These are phyloP conservation scores for Oreochromis spilurus DNA, from an alignment of 2,113 vertebrate genomes.

Conservation along the genomic window DNA sequence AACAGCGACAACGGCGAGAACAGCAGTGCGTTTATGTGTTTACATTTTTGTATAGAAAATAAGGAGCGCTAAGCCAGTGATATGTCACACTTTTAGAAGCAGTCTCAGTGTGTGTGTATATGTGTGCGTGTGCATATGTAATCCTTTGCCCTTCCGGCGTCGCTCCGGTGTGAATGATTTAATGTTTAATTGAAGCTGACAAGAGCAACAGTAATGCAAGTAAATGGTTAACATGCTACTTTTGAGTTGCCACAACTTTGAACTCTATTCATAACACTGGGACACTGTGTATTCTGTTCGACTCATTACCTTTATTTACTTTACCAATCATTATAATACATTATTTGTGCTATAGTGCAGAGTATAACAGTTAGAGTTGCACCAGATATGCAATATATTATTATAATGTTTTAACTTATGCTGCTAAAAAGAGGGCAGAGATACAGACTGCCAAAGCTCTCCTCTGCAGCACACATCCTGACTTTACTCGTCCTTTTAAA, in stretches of 20 bases:
- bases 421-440: neutral
- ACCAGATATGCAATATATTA: conserved; percentile 31
- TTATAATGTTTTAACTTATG: conserved; percentile 21
- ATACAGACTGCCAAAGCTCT: no score
- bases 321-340: neutral
- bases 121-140: neutral
- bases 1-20: neutral
- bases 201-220: neutral
- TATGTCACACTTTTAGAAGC: neutral
- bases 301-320: neutral
- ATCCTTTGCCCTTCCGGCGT: neutral
- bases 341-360: neutral
- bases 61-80: neutral
- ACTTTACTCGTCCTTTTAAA: neutral
- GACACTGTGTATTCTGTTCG: neutral
- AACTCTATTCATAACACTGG: neutral
- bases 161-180: conserved; percentile 16
- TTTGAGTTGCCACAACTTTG: neutral
- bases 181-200: conserved; percentile 47
- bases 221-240: conserved; percentile 41
- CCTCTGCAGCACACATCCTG: neutral
- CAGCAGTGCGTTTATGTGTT: neutral
- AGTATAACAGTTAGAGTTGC: neutral
- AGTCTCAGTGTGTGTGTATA: neutral
- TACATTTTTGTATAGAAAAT: neutral